Evolutionary conservation across 2,113 vertebrate species (phyloP), one percentile per base, ranked within the genome.

Genomic region (Phyllopteryx taeniolatus): DNA sequence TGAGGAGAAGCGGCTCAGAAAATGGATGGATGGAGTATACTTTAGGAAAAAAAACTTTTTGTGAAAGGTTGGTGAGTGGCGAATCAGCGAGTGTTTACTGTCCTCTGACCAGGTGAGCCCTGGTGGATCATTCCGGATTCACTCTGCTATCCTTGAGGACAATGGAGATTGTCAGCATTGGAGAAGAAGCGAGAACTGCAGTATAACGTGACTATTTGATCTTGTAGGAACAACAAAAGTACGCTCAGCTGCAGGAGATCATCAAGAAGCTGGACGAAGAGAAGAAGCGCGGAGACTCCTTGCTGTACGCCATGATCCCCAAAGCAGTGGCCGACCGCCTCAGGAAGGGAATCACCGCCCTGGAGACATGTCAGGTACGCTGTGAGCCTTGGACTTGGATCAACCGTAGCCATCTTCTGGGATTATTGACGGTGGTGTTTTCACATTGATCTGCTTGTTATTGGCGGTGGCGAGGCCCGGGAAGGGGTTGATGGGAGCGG

Each of bases 191-290:
- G 14, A 66, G 5, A 44, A 65, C 8, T 46, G 5, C 19, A 44
- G 35, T 31, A 7, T 35, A 39, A n/a, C 20, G 4, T 63, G 5
- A 19, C 8, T 11, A 19, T 61, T 43, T 8, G 35, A 66, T 70
- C 67, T 74, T 77, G 27, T 42, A 91, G 92, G 90, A 93, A 77
- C 91, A 93, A 78, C 91, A 93, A 62, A 93, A 93, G 80, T 92
- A 91, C 14, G 84, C 88, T 44, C 91, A 92, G 86, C 88, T 93
- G 57, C 83, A 89, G 84, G 90, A 93, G 82, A 92, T 91, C 75
- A 91, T 93, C 73, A 92, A 92, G 73, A 93, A 92, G 74, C 81
- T 92, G 84, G 92, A 92, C 3, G 83, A 93, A 54, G 91, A 93
- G 86, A 92, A 92, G 86, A 93, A 92, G 70, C 87, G 91, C 69